Conservation (phyloP, 2,797 vertebrate species). For the Botia almorhae region DNA sequence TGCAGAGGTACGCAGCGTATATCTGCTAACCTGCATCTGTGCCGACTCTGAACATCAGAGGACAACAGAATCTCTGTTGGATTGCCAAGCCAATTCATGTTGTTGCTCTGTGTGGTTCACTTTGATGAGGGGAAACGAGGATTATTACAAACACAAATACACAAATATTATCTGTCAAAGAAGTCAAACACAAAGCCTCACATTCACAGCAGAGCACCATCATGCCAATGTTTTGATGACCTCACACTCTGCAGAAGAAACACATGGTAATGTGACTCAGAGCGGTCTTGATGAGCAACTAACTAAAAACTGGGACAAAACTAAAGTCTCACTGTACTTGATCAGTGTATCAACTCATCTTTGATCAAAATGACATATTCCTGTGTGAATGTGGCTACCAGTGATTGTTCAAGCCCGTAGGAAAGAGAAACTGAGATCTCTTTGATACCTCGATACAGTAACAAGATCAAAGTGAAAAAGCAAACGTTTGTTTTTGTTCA, state of each 20-base stretch:
- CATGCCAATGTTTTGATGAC: not conserved
- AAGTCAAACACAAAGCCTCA: slow-evolving; percentile 28
- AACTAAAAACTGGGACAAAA: not conserved
- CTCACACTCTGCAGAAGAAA: not conserved
- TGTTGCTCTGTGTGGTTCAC: not conserved
- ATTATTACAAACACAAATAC: slow-evolving; percentile 38
- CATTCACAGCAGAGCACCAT: not conserved
- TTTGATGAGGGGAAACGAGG: not conserved
- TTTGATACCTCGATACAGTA: no score
- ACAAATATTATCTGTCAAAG: slow-evolving; percentile 33
- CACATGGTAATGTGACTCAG: not conserved
- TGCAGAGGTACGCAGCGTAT: not conserved
- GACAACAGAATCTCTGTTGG: slow-evolving; percentile 48
- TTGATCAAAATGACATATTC: no score
- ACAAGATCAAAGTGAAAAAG: no score
- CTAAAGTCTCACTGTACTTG: no score
- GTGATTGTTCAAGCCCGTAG: no score
- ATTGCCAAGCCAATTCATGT: slow-evolving; percentile 15
- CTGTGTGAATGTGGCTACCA: no score
- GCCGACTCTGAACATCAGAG: not conserved
- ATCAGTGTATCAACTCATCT: no score
- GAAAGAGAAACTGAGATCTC: no score
- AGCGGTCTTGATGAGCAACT: no score
- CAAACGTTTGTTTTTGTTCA: not conserved
- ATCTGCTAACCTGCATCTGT: slow-evolving; percentile 33